phyloP scores from a whole-genome alignment of 64 coral and sea anemone species.

The Actinia equina region DNA sequence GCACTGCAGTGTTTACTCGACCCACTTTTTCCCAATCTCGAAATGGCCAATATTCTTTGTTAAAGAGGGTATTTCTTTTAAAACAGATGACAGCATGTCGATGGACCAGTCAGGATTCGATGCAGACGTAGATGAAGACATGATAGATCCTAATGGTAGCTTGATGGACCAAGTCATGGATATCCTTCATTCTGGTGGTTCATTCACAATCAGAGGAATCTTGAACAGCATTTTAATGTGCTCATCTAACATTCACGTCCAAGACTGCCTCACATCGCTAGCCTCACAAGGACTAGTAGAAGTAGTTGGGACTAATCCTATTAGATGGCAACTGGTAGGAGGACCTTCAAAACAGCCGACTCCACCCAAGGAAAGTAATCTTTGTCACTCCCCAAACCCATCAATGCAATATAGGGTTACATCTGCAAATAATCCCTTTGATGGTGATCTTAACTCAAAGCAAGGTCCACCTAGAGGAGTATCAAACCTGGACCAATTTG shows the following conservation, averaged over 20 bases:
- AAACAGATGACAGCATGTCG: background rate
- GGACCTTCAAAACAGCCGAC: background rate
- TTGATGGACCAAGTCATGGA: constrained; percentile 25
- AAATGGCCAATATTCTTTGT: too few relatives aligned
- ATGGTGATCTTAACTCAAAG: background rate
- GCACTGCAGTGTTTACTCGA: too few relatives aligned
- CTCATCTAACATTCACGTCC: background rate
- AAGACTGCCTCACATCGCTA: background rate
- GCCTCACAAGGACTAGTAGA: background rate
- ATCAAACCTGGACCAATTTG: background rate
- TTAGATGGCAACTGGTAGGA: background rate
- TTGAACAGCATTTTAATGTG: background rate
- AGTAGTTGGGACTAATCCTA: background rate
- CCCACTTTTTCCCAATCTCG: too few relatives aligned
- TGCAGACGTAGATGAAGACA: constrained; percentile 13
- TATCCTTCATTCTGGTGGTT: constrained; percentile 3
- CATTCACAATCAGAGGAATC: background rate
- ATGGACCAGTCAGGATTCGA: constrained; percentile 3
- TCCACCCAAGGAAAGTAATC: background rate
- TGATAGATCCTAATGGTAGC: constrained; percentile 3
- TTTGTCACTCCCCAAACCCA: too few relatives aligned
- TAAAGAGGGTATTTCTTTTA: background rate
- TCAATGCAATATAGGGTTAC: background rate
- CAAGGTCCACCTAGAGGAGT: background rate
- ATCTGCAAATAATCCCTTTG: background rate